Conservation (phyloP, 2,113 vertebrate species). For the Podilymbus podiceps region DNA sequence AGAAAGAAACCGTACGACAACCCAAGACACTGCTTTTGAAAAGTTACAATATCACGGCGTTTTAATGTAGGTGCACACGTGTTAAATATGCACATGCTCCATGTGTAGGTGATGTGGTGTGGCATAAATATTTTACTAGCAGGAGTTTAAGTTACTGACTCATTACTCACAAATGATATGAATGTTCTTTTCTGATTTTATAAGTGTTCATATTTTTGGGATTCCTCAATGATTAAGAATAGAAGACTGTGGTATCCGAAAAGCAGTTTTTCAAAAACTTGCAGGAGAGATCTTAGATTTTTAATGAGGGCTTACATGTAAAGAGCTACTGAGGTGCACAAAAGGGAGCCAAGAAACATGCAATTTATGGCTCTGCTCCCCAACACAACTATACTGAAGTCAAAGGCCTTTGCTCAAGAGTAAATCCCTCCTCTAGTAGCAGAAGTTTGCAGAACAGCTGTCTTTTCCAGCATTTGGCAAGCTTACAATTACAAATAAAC, state of each 20-base stretch:
- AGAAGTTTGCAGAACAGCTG: neutral
- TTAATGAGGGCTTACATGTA: neutral
- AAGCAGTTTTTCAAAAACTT: neutral
- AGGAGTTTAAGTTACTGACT: constrained; percentile 23
- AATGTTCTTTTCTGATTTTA: constrained; percentile 35
- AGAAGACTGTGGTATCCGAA: neutral
- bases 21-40: neutral
- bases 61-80: fast-evolving
- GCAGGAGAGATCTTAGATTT: neutral
- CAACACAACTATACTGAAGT: neutral
- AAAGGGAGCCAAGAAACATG: neutral
- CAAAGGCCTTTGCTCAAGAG: neutral
- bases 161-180: neutral
- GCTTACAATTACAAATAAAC: neutral
- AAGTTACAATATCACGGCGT: neutral
- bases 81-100: neutral
- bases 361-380: neutral
- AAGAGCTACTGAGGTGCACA: neutral
- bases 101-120: constrained; percentile 1
- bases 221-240: neutral
- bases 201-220: neutral
- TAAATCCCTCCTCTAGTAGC: neutral
- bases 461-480: neutral
- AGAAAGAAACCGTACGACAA: neutral
- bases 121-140: constrained; percentile 40